A percentile compares a stretch with the other conserved stretches of the same genome.
Conservation (phyloP, 1,140 invertebrate species). For the Platorchestia sp. region DNA sequence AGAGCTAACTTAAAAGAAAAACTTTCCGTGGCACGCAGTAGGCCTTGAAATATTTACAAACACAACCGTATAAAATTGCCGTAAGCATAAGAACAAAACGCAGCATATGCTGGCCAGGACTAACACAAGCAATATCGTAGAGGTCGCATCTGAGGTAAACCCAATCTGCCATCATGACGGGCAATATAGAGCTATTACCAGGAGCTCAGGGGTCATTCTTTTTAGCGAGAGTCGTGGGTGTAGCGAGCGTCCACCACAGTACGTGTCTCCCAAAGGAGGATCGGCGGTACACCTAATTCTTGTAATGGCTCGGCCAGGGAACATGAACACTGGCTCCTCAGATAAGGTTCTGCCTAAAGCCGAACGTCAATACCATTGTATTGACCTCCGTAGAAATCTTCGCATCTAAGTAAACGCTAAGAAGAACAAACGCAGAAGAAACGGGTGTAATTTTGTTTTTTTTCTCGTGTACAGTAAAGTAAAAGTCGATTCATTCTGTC, state of each 20-base stretch:
- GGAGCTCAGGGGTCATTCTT: conserved; percentile 54
- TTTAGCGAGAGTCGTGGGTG: conserved; percentile 53
- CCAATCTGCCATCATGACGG: conserved; percentile 55
- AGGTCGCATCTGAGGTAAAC: conserved; percentile 47
- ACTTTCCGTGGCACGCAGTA: not conserved
- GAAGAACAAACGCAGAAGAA: not conserved
- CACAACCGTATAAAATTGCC: not conserved
- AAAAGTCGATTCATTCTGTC: not conserved
- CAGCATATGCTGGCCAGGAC: not conserved
- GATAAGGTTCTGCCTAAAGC: conserved; percentile 40
- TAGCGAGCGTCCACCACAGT: conserved; percentile 37
- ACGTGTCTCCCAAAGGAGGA: conserved; percentile 48
- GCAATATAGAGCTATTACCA: conserved; percentile 54
- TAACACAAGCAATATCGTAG: conserved; percentile 21
- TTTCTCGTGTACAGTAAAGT: not conserved
- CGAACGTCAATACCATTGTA: conserved; percentile 45
- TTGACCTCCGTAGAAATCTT: conserved; percentile 8
- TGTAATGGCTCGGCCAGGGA: conserved; percentile 32
- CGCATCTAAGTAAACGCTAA: not conserved
- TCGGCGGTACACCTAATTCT: conserved; percentile 50
- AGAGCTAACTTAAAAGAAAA: not conserved
- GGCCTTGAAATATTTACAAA: not conserved
- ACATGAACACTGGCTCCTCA: conserved; percentile 48
- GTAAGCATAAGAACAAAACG: not conserved
- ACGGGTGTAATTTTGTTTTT: not conserved